phyloP scores from a whole-genome alignment of 2,888 invertebrate genomes.

The Netelia melanura region DNA sequence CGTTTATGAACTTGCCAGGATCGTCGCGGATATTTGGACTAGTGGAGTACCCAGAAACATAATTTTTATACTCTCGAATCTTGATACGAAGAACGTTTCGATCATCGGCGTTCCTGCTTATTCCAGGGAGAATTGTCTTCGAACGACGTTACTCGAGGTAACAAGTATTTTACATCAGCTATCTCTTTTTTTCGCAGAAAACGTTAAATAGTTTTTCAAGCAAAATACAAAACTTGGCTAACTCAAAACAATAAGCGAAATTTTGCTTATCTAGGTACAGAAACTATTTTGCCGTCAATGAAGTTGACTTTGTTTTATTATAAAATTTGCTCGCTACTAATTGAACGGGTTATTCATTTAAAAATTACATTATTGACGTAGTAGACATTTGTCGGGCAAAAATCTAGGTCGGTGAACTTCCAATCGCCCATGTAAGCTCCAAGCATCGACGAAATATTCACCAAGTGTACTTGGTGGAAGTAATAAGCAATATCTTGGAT shows the following conservation, averaged over 20 bases:
- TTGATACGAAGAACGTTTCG: background rate
- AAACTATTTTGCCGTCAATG: no score
- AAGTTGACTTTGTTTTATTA: background rate
- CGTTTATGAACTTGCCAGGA: constrained; percentile 22
- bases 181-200: background rate
- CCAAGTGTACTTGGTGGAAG: constrained; percentile 48
- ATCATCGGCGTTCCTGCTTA: constrained; percentile 32
- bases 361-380: background rate
- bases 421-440: background rate
- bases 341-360: background rate
- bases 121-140: constrained; percentile 31
- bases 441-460: constrained; percentile 21
- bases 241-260: no score
- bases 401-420: background rate
- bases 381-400: background rate
- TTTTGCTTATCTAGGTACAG: no score
- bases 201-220: no score
- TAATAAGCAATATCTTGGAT: constrained; percentile 58
- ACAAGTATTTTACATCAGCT: background rate
- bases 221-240: no score
- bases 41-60: constrained; percentile 51
- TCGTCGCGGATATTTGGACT: constrained; percentile 42
- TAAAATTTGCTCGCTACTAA: background rate
- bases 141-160: constrained; percentile 17
- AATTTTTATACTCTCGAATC: constrained; percentile 41